These are phyloP conservation scores for Eonycteris spelaea DNA, from an alignment of 2,113 vertebrate species.

Conservation along the genomic window DNA sequence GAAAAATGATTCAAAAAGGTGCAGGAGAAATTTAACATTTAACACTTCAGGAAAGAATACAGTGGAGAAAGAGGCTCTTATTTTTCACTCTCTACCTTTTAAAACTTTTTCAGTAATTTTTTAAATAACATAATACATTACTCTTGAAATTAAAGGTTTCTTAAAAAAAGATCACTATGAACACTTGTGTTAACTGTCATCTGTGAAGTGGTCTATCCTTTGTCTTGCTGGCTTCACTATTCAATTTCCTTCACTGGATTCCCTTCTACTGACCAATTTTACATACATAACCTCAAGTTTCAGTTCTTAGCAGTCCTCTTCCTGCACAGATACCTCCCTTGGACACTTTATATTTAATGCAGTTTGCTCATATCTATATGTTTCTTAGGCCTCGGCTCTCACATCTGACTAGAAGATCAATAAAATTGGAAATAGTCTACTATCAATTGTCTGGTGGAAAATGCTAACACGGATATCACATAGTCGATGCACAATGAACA, in stretches of 20 bases:
- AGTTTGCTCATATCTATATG: background rate
- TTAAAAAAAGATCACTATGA: background rate
- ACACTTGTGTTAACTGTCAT: background rate
- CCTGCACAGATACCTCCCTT: background rate
- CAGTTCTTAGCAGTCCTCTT: background rate
- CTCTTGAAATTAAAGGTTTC: background rate
- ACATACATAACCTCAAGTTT: background rate
- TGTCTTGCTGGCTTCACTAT: background rate
- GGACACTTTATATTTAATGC: background rate
- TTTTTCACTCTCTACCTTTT: background rate
- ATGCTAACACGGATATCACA: background rate
- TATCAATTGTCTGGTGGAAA: background rate
- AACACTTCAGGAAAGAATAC: background rate
- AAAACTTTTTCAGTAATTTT: background rate
- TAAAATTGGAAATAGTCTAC: background rate
- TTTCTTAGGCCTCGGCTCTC: background rate
- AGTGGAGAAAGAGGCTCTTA: background rate
- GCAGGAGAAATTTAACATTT: background rate
- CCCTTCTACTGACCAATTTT: background rate
- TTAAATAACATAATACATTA: background rate
- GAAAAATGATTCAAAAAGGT: conserved; percentile 30
- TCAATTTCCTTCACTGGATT: background rate
- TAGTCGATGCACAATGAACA: background rate
- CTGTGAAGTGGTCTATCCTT: background rate
- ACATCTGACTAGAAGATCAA: background rate